Conservation (phyloP, 2,888 invertebrate species). For the Coremacera marginata region DNA sequence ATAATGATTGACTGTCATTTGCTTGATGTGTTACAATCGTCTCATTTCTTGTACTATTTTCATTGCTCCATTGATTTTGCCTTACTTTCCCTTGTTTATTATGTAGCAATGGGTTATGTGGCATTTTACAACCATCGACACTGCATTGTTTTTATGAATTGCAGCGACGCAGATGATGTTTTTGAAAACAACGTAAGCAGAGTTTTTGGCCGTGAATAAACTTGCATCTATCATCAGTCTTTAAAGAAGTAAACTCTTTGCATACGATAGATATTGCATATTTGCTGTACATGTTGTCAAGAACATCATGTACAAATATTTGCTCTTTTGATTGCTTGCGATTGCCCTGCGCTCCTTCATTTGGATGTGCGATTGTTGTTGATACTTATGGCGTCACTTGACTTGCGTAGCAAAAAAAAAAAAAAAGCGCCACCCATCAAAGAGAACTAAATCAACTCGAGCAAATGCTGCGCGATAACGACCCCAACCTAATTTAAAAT, state of each 20-base stretch:
- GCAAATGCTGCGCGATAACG: background rate
- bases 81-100: background rate
- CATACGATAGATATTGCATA: background rate
- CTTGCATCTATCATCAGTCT: background rate
- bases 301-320: background rate
- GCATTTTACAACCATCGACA: background rate
- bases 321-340: no score
- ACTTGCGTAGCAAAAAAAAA: background rate
- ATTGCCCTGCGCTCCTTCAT: no score
- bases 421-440: background rate
- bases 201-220: background rate
- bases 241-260: background rate
- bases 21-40: no score
- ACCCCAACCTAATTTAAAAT: background rate
- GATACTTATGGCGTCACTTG: background rate
- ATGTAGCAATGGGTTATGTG: background rate
- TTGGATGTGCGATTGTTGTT: no score
- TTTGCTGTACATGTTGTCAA: no score
- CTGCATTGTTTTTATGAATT: background rate
- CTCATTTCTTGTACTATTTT: no score
- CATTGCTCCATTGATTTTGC: no score
- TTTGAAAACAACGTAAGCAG: background rate
- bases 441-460: background rate
- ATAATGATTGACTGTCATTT: no score
- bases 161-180: background rate